phyloP scores from a whole-genome alignment of 2,113 vertebrate genomes.

The chimpanzee (Pan troglodytes) region DNA sequence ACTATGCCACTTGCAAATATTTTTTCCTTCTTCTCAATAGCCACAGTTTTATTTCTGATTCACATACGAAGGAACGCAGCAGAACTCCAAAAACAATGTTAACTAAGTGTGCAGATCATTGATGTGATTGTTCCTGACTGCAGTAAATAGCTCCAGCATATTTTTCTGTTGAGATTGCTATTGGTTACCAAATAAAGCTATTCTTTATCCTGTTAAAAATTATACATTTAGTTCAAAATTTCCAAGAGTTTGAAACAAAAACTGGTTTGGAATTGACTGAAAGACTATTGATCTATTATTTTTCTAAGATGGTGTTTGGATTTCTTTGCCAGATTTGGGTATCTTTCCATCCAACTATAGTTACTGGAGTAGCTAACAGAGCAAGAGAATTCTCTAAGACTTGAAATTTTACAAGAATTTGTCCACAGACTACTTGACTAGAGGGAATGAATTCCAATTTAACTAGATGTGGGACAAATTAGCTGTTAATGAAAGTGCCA shows the following conservation, averaged over 20 bases:
- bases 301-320: not conserved
- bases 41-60: not conserved
- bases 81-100: not conserved
- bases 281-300: not conserved
- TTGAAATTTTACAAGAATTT: constrained; percentile 28
- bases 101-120: not conserved
- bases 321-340: not conserved
- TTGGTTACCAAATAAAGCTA: not conserved
- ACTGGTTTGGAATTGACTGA: not conserved
- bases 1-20: not conserved
- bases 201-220: not conserved
- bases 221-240: not conserved
- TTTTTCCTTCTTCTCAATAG: not conserved
- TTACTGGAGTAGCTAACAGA: not conserved
- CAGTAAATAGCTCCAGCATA: not conserved
- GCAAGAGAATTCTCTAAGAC: not conserved
- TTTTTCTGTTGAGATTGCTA: not conserved
- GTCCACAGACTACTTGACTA: not conserved
- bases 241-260: not conserved
- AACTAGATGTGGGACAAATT: not conserved
- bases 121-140: not conserved
- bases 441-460: not conserved
- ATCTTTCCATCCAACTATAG: not conserved
- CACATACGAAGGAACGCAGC: not conserved
- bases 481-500: not conserved